phyloP scores from a whole-genome alignment of 2,113 vertebrate genomes.

The Melanerpes aurifrons region DNA sequence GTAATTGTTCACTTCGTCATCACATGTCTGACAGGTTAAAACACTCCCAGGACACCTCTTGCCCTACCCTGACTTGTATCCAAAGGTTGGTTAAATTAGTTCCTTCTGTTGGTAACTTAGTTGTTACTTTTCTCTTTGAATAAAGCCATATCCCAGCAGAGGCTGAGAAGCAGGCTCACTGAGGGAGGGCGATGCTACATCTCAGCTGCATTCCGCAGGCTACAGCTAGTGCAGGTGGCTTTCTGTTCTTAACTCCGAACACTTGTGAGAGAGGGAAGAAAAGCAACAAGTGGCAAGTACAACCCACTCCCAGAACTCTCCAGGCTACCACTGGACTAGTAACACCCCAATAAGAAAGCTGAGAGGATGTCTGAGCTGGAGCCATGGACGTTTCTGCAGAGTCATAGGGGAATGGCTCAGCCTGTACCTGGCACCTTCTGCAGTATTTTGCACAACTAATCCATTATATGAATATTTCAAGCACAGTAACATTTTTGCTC shows the following conservation, averaged over 20 bases:
- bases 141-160: background rate
- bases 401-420: background rate
- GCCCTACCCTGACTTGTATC: background rate
- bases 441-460: background rate
- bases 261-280: background rate
- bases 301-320: background rate
- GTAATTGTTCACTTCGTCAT: slow-evolving; percentile 8
- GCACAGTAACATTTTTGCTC: background rate
- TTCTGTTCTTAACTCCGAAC: background rate
- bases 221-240: background rate
- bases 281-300: background rate
- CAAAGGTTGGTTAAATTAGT: background rate
- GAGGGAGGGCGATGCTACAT: background rate
- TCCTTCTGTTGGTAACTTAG: background rate
- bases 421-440: background rate
- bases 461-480: background rate
- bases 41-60: background rate
- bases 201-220: background rate
- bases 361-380: background rate
- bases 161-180: background rate
- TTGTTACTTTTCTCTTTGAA: background rate
- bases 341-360: background rate
- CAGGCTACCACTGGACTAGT: background rate
- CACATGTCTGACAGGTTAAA: background rate
- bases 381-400: background rate